phyloP scores from a whole-genome alignment of 2,888 invertebrate genomes.

The Chirona hameri region DNA sequence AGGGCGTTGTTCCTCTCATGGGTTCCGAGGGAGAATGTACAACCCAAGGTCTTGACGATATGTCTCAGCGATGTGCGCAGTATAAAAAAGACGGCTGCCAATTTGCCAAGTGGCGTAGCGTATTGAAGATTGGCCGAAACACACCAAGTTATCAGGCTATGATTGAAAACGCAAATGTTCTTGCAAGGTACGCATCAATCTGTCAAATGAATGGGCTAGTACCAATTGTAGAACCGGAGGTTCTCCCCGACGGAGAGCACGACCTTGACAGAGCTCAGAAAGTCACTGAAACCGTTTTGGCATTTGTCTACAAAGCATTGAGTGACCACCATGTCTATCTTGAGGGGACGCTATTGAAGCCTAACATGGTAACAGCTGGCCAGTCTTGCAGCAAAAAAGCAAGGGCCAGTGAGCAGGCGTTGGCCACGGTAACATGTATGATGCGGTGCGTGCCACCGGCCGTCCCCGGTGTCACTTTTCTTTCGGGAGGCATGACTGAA shows the following conservation, averaged over 20 bases:
- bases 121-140: conserved; percentile 85
- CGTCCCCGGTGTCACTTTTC: conserved; percentile 68
- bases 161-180: conserved; percentile 85
- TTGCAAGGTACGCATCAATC: conserved; percentile 94
- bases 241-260: conserved; percentile 96
- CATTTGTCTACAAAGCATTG: conserved; percentile 94
- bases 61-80: conserved; percentile 89
- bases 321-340: conserved; percentile 95
- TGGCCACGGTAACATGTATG: conserved; percentile 89
- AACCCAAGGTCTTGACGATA: conserved; percentile 95
- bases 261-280: conserved; percentile 87
- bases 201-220: conserved; percentile 95
- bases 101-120: conserved; percentile 98
- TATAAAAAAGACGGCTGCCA: conserved; percentile 97
- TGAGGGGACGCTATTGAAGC: conserved; percentile 97
- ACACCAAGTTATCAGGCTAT: conserved; percentile 89
- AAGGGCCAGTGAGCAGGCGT: conserved; percentile 74
- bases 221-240: conserved; percentile 98
- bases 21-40: conserved; percentile 94
- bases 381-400: conserved; percentile 72
- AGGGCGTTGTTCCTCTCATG: conserved; percentile 88
- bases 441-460: conserved; percentile 94
- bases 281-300: conserved; percentile 90
- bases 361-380: conserved; percentile 97
- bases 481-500: not conserved